Percentiles rank a stretch among this genome's conserved stretches.
Conservation (phyloP, 37 sponge, comb jelly and placozoan species). For the Crambe crambe region DNA sequence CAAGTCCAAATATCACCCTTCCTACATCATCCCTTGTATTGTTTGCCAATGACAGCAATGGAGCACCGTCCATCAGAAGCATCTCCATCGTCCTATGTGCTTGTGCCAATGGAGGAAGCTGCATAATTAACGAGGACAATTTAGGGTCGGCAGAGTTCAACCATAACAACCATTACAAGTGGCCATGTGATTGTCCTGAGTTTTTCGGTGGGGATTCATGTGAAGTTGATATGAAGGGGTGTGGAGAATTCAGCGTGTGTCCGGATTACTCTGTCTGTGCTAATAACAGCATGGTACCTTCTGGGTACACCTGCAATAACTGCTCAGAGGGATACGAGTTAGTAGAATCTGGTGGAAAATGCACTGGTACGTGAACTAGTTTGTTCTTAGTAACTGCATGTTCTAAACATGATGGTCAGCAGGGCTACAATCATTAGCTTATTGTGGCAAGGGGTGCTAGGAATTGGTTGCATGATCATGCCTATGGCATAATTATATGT, state of each 20-base stretch:
- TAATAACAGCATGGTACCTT: constrained; percentile 1
- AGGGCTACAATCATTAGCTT: too few species aligned
- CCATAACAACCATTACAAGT: constrained; percentile 23
- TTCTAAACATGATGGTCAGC: too few species aligned
- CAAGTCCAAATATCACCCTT: constrained; percentile 1
- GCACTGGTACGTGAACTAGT: constrained; percentile 23
- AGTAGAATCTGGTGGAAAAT: constrained; percentile 7
- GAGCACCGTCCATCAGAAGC: not conserved
- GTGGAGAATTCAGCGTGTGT: constrained; percentile 15
- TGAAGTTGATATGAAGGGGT: constrained; percentile 29
- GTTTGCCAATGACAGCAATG: constrained; percentile 33
- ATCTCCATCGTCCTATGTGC: constrained; percentile 49
- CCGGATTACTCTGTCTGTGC: constrained; percentile 29
- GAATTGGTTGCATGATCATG: too few species aligned
- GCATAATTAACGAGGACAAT: not conserved
- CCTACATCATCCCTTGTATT: constrained; percentile 19
- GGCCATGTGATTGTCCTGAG: constrained; percentile 19
- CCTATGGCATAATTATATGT: too few species aligned
- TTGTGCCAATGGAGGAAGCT: constrained; percentile 41
- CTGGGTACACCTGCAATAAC: constrained; percentile 25
- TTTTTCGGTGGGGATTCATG: constrained; percentile 44
- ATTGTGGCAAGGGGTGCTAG: too few species aligned
- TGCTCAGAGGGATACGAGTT: constrained; percentile 37
- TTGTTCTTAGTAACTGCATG: not conserved
- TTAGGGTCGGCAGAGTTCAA: not conserved